These are phyloP conservation scores for Pelochelys cantorii DNA, from an alignment of 2,797 vertebrate species.

Conservation along the genomic window DNA sequence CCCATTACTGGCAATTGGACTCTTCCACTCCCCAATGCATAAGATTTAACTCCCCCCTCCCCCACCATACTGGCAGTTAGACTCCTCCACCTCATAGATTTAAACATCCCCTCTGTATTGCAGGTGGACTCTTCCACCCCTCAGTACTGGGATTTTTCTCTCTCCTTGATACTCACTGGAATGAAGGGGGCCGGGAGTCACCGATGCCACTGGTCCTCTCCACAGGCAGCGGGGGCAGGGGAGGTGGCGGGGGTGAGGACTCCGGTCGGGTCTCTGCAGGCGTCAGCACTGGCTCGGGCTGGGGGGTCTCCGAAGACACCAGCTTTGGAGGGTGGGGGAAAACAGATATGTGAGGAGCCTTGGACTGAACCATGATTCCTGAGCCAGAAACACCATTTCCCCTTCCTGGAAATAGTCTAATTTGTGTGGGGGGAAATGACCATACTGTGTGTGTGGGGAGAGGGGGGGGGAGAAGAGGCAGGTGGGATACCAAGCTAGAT, in stretches of 20 bases:
- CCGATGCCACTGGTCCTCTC: conserved; percentile 93
- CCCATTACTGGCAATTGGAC: not conserved
- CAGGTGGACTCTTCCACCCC: not conserved
- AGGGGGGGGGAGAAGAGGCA: not conserved
- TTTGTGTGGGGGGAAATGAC: not conserved
- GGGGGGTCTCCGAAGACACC: conserved; percentile 88
- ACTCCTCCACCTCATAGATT: not conserved
- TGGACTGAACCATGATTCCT: not conserved
- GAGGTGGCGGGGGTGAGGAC: conserved; percentile 87
- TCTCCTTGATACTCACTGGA: conserved; percentile 86
- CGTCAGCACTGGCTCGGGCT: conserved; percentile 69
- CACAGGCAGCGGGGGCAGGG: conserved; percentile 87
- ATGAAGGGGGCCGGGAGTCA: conserved; percentile 93
- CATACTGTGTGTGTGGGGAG: not conserved
- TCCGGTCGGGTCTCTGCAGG: conserved; percentile 82
- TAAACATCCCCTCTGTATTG: not conserved
- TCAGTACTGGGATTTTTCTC: too few species aligned
- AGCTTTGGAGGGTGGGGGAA: conserved; percentile 74
- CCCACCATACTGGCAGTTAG: not conserved
- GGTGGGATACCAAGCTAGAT: not conserved
- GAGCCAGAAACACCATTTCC: not conserved
- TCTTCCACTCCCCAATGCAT: not conserved
- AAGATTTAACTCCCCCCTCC: too few species aligned
- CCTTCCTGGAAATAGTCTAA: not conserved
- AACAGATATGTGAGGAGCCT: not conserved